Evolutionary conservation across 2,888 invertebrate species (phyloP).

Genomic region (Euplagia quadripunctaria): DNA sequence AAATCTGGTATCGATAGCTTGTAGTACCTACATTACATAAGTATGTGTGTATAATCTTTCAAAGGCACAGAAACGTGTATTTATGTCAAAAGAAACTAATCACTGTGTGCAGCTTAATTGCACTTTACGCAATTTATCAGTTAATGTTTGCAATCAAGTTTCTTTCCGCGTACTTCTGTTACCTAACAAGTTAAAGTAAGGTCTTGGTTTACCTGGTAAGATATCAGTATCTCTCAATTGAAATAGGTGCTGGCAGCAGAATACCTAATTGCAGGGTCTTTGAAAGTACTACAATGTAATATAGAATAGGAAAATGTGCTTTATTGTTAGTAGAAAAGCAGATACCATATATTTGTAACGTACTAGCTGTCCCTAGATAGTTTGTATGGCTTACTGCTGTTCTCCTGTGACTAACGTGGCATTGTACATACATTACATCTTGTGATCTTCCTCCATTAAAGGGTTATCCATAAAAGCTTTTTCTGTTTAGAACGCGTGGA

Average conservation of each 20-base stretch:
- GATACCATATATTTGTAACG: too few relatives aligned
- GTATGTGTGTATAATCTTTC: background rate
- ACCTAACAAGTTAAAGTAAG: slow-evolving; percentile 1
- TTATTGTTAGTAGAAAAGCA: too few relatives aligned
- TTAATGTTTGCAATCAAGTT: slow-evolving; percentile 10
- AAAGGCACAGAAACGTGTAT: background rate
- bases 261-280: background rate
- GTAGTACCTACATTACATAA: background rate
- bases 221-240: background rate
- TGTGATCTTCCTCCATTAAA: too few relatives aligned
- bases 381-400: too few relatives aligned
- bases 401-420: too few relatives aligned
- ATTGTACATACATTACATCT: too few relatives aligned
- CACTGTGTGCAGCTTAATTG: background rate
- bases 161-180: slow-evolving; percentile 7
- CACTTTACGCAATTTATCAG: slow-evolving; percentile 4
- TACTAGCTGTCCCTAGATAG: too few relatives aligned
- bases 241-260: background rate
- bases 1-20: too few relatives aligned
- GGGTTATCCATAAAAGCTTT: too few relatives aligned
- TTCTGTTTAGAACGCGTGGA: too few relatives aligned
- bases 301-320: too few relatives aligned
- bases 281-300: background rate
- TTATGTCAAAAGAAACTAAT: slow-evolving; percentile 2
- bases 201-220: background rate